Base-by-base conservation (phyloP, 2,888 invertebrate genomes). In the Campoletis raptor region DNA sequence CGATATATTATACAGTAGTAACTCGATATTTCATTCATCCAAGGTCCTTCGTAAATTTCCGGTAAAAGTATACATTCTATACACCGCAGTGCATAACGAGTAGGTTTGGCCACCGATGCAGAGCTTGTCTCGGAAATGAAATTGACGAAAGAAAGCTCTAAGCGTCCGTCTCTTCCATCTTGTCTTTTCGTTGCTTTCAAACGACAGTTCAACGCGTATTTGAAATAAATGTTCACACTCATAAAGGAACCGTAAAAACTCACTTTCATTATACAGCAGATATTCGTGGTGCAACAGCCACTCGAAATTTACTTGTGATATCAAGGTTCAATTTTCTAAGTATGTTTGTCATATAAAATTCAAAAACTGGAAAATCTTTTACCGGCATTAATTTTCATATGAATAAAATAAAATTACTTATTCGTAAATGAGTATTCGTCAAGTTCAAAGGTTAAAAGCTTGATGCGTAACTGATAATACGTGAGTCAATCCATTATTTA, bases 21-120 rank as follows among this genome's bases (percentile, higher is more conserved):
- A 80, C 73, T 85, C 87, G 89, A 89, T 90, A 89, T 91, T 89
- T 90, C 89, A 90, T 89, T 89, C 88, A 89, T 89, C 87, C 82
- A 84, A 52, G 73, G 61, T 78, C 80, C 61, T 82, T 66, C 79
- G 74, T 80, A 79, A 82, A 79, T 87, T 83, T 85, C 74, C 81
- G 82, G 82, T 73, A 66, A 21, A 54, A n/a, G 70, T 42, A 72
- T 85, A 67, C 70, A 54, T 52, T 48, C 42, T 30, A 0, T 12
- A 37, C 36, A 42, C 30, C 52, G 54, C 67, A 52, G 24, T 37
- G 42, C 64, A 42, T 36, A 66, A 73, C 45, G 15, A 36, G 48
- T 72, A 78, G 30, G 73, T 77, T 67, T 40, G 54, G 64, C 57
- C 77, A 77, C 18, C 72, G 2, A 30, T 30, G 30, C 30, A 30